Evolutionary conservation across 2,888 invertebrate species (phyloP).

Genomic region (Dichetophora obliterata): DNA sequence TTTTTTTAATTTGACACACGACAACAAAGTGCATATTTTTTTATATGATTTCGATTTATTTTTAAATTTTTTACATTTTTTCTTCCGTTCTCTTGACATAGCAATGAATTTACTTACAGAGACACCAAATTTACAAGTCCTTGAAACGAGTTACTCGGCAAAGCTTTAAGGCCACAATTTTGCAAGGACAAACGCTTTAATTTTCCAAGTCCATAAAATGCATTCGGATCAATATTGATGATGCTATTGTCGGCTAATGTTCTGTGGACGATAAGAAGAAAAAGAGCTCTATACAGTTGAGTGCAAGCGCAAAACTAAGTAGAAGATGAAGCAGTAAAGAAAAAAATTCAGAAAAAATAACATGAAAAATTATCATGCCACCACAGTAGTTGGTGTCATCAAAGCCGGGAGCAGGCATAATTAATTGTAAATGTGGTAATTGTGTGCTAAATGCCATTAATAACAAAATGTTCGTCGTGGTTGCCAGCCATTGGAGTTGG

Average conservation of each 20-base stretch:
- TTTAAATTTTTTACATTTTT: constrained; percentile 6
- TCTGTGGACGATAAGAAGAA: constrained; percentile 54
- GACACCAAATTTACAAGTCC: constrained; percentile 66
- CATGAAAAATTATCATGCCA: background rate
- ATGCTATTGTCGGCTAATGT: constrained; percentile 83
- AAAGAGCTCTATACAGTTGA: background rate
- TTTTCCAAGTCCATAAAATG: constrained; percentile 72
- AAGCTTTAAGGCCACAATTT: constrained; percentile 70
- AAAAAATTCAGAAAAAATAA: background rate
- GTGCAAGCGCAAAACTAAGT: background rate
- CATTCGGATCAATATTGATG: constrained; percentile 76
- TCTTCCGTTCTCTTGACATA: background rate
- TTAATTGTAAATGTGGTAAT: constrained; percentile 30
- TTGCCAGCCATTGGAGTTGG: background rate
- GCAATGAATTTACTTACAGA: constrained; percentile 63
- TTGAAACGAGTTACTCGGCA: constrained; percentile 68
- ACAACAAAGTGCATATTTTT: constrained; percentile 7
- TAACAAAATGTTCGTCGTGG: background rate
- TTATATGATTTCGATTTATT: background rate
- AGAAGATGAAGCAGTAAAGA: background rate
- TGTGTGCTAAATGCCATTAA: constrained; percentile 17
- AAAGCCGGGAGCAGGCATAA: background rate
- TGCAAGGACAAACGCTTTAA: constrained; percentile 69
- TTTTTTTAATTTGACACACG: background rate
- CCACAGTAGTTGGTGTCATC: background rate